Evolutionary conservation across 2,113 vertebrate genomes (phyloP).

Genomic region (Misgurnus mizolepis): DNA sequence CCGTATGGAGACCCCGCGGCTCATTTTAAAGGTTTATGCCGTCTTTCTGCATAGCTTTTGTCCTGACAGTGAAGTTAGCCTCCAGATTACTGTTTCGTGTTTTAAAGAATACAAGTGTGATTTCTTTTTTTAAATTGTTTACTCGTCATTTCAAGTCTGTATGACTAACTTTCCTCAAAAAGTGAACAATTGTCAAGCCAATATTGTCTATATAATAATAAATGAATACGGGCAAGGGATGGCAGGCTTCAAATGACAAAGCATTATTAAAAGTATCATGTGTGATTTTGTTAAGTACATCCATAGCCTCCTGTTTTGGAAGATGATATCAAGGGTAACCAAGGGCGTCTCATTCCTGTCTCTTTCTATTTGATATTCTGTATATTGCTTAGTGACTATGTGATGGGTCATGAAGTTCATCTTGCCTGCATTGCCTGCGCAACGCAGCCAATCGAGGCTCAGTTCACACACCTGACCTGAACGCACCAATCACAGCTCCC

Average conservation of each 20-base stretch:
- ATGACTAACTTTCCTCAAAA: no score
- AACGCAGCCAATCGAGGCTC: conserved; percentile 12
- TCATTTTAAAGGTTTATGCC: neutral
- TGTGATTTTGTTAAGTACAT: no score
- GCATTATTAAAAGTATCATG: no score
- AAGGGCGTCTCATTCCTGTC: conserved; percentile 30
- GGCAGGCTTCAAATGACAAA: no score
- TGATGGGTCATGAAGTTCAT: conserved; percentile 34
- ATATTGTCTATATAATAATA: no score
- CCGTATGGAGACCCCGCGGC: neutral
- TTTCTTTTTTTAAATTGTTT: no score
- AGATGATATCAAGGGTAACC: conserved; percentile 17
- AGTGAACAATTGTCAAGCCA: no score
- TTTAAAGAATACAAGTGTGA: no score
- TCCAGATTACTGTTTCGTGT: no score
- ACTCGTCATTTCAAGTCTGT: no score
- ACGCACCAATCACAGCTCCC: conserved; percentile 11
- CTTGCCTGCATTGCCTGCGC: conserved; percentile 11
- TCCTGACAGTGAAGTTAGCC: neutral
- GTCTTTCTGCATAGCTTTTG: neutral
- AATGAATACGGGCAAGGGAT: no score
- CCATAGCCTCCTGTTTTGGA: neutral
- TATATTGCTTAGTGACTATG: conserved; percentile 8
- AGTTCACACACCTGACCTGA: conserved; percentile 9
- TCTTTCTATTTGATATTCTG: conserved; percentile 21